phyloP scores from a whole-genome alignment of 2,888 invertebrate species.

The Drosophila nr. medialis region DNA sequence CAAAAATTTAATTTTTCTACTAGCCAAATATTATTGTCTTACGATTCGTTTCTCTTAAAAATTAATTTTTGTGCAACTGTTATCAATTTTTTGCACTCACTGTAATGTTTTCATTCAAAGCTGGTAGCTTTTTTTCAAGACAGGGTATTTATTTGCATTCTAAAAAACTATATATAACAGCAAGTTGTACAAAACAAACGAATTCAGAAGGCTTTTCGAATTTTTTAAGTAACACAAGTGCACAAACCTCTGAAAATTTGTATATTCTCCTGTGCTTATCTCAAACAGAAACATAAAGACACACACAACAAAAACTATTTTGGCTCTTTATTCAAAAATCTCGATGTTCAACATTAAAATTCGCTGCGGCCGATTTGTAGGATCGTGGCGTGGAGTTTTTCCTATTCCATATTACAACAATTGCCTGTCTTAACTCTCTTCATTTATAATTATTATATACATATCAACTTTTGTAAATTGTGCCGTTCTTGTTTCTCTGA shows the following conservation, averaged over 20 bases:
- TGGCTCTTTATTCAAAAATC: conserved; percentile 65
- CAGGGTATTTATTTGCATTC: background rate
- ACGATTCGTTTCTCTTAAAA: background rate
- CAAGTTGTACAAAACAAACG: background rate
- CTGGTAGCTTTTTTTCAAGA: background rate
- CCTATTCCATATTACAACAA: conserved; percentile 18
- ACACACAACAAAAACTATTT: conserved; percentile 69
- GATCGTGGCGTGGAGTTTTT: conserved; percentile 34
- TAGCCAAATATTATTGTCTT: background rate
- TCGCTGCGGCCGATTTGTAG: conserved; percentile 16
- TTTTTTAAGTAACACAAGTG: background rate
- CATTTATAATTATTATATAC: conserved; percentile 22
- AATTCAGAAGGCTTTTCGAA: background rate
- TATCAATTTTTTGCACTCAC: background rate
- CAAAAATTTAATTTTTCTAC: background rate
- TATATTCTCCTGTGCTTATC: conserved; percentile 14
- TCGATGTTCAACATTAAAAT: conserved; percentile 4
- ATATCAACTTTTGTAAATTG: conserved; percentile 28
- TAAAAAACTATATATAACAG: background rate
- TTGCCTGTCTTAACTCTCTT: conserved; percentile 37
- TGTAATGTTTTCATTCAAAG: background rate
- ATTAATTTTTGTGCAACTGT: background rate
- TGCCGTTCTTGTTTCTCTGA: conserved; percentile 41
- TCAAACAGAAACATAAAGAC: conserved; percentile 26
- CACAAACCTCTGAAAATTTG: conserved; percentile 6